Percentiles rank a stretch among this genome's conserved stretches.
Conservation (phyloP, 2,113 vertebrate species). For the Phocoena sinus region DNA sequence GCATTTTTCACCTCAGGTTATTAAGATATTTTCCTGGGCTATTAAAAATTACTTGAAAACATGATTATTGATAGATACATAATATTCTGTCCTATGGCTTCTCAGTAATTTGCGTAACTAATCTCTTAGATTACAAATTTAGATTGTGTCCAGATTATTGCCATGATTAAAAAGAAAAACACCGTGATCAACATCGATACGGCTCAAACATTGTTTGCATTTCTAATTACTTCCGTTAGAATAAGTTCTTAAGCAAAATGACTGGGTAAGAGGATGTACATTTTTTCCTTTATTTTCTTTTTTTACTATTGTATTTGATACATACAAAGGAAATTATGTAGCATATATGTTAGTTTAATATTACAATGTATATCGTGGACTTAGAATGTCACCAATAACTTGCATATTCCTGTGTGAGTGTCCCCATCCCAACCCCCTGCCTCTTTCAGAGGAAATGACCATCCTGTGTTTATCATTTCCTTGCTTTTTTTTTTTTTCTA, state of each 20-base stretch:
- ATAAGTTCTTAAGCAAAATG: neutral
- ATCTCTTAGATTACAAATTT: neutral
- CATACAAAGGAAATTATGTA: neutral
- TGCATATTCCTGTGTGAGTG: neutral
- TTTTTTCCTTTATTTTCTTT: neutral
- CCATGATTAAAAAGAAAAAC: neutral
- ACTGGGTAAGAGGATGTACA: neutral
- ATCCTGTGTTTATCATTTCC: neutral
- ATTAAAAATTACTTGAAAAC: conserved; percentile 19
- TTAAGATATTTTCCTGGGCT: neutral
- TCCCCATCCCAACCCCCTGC: neutral
- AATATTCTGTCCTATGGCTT: neutral
- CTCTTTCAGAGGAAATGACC: neutral
- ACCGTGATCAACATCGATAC: neutral
- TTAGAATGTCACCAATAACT: neutral
- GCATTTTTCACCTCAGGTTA: neutral
- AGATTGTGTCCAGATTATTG: neutral
- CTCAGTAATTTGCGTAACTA: neutral
- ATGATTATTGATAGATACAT: neutral
- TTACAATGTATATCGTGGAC: neutral
- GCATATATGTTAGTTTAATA: neutral
- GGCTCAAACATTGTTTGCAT: neutral
- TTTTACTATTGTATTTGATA: neutral
- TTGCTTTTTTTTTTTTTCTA: neutral
- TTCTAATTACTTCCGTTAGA: neutral